Evolutionary conservation across 2,888 invertebrate genomes (phyloP).

Genomic region (Lycophotia porphyrea): DNA sequence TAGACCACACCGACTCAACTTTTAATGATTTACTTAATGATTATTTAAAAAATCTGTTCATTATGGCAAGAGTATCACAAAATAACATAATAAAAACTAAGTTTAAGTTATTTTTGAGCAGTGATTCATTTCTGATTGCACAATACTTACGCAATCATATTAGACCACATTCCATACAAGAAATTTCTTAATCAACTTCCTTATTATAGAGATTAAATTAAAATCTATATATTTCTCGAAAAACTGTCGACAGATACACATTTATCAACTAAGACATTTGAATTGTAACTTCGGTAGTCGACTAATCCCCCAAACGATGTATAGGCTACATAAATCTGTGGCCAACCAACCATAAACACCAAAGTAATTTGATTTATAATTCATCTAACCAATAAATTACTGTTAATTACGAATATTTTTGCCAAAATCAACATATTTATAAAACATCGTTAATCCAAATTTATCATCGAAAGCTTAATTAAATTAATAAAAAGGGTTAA

Average conservation of each 20-base stretch:
- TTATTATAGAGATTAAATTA: constrained; percentile 50
- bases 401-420: constrained; percentile 60
- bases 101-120: background rate
- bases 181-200: constrained; percentile 52
- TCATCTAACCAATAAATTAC: constrained; percentile 51
- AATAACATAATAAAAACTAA: background rate
- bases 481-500: constrained; percentile 68
- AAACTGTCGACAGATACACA: constrained; percentile 29
- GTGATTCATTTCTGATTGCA: constrained; percentile 39
- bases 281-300: constrained; percentile 54
- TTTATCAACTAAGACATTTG: constrained; percentile 53
- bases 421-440: constrained; percentile 62
- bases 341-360: constrained; percentile 40
- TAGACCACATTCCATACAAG: constrained; percentile 47
- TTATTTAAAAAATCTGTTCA: background rate
- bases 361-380: constrained; percentile 58
- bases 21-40: background rate
- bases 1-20: background rate
- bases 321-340: constrained; percentile 59
- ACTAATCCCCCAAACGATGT: constrained; percentile 63
- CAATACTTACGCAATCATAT: constrained; percentile 46
- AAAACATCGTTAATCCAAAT: constrained; percentile 63
- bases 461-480: constrained; percentile 59
- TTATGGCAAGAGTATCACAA: constrained; percentile 11
- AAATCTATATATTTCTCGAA: constrained; percentile 37